Evolutionary conservation across 1,140 invertebrate genomes (phyloP), one percentile per base, ranked within the genome.

Genomic region (Caenorhabditis remanei): DNA sequence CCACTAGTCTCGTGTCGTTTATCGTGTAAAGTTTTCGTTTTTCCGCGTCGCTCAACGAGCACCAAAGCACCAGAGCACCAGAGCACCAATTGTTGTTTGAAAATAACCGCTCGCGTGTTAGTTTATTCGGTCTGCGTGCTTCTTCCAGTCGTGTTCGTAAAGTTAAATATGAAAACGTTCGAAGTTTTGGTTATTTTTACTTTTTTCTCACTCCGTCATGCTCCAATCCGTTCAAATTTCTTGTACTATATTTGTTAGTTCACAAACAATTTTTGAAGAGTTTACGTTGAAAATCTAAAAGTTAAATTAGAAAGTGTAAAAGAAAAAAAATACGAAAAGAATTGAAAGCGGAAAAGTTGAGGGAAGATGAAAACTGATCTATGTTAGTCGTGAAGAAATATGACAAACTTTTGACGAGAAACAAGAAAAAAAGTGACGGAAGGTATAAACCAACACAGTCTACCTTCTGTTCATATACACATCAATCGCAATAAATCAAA

Each of bases 361-460:
- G n/a, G 21, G 53, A 79, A 79, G 71, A 79, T 43, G 71, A 79
- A 79, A 79, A 79, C 71, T 50, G 71, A 79, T 79, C 71, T 43
- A 24, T 8, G 56, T 24, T 24, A 61, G 21, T 46, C 43, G 71
- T 50, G 14, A 79, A 79, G 71, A 16, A 71, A 71, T 43, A 71
- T 46, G 65, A 71, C 40, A 50, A 43, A 71, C 65, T 71, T 46
- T 71, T 79, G 71, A 79, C 71, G 46, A 79, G 71, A 71, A 71
- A 43, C 40, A 46, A 71, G 65, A 48, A 21, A 13, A 71, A 79
- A 79, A 48, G 21, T 32, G 65, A 32, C 32, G 55, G 14, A 58
- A 65, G 61, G 65, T 71, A 32, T 50, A 53, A 48, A 41, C 43
- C 16, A 4, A 43, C 4, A 21, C 71, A 13, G n/a, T 79, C 53